Evolutionary conservation across 2,888 invertebrate genomes (phyloP), one percentile per base, ranked within the genome.

Genomic region (Octonoba sinensis): DNA sequence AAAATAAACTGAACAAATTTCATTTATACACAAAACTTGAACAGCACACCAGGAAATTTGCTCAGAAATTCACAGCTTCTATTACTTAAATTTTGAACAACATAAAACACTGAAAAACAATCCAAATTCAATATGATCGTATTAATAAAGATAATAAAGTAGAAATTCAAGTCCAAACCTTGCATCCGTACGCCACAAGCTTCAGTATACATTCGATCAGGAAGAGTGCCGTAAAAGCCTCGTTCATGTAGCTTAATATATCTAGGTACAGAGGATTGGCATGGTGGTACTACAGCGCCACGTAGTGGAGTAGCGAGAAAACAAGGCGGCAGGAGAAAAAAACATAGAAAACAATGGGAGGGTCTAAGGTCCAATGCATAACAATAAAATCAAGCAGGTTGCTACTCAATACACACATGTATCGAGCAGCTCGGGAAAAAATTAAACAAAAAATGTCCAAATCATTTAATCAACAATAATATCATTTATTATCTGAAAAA

Each of bases 131-230:
- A 54, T 11, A 20, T 20, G 54, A n/a, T n/a, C 18, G 54, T 20
- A 6, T 54, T 18, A 54, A 54, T 6, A 54, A 51, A 57, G 22
- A 57, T 2, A 57, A 20, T 22, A 57, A 57, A 57, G n/a, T 22
- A 57, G 22, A 57, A 73, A 51, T 22, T 51, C 44, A 59, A 75
- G 22, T 79, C 56, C 85, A 83, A 86, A 89, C 89, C 89, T 89
- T 88, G 86, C 88, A 86, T 93, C 96, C 96, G 90, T 95, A 96
- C 90, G 95, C 96, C 91, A 95, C 93, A 91, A 96, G 92, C 93
- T 96, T 96, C 92, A 96, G 92, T 90, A 95, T 92, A 91, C 95
- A 96, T 93, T 96, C 96, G 92, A 96, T 92, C 91, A 95, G 93
- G 92, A 96, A 96, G 93, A 95, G 93, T 91, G 94, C 92, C 91